Evolutionary conservation across 1,140 invertebrate genomes (phyloP), one percentile per base, ranked within the genome.

Genomic region (Drosophila takahashii): DNA sequence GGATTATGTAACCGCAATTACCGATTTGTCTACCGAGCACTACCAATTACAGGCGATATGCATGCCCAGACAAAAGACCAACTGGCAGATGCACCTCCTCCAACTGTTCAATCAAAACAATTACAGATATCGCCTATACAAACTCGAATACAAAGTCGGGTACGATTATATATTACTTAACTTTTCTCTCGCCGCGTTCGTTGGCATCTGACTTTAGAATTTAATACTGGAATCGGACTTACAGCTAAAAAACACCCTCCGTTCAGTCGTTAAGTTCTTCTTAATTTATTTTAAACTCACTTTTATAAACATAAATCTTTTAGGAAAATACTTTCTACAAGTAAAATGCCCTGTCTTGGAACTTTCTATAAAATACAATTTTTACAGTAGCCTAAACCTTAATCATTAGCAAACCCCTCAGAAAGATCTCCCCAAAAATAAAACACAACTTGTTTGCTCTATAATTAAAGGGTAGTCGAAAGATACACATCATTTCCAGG

Each of bases 61-160:
- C 66, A 70, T 70, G 66, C 64, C 65, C 45, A 65, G 45, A 44
- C 18, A 62, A 64, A 69, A 69, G 34, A 34, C 22, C 54, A 18
- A 27, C 26, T 16, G 37, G 18, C 48, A 67, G 32, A 53, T 41
- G 61, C 64, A 47, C 34, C 44, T 15, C 56, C 26, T 45, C 22
- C 60, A 47, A 70, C 66, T 70, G 67, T 71, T 71, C 67, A 57
- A 70, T 57, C 67, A 48, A 70, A 70, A 69, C 54, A 70, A 36
- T 57, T 71, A 42, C 37, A 26, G 48, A 71, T 65, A n/a, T 26
- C 37, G 16, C 18, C 36, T n/a, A 29, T 45, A 27, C 36, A 44
- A 27, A 15, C 26, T 27, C 44, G 44, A 60, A 18, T 44, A 65
- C 60, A 34, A 32, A 64, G 65, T 42, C 48, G 48, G 50, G 16